These are phyloP conservation scores for Anguilla marmorata DNA, from an alignment of 2,797 vertebrate species.

Conservation along the genomic window DNA sequence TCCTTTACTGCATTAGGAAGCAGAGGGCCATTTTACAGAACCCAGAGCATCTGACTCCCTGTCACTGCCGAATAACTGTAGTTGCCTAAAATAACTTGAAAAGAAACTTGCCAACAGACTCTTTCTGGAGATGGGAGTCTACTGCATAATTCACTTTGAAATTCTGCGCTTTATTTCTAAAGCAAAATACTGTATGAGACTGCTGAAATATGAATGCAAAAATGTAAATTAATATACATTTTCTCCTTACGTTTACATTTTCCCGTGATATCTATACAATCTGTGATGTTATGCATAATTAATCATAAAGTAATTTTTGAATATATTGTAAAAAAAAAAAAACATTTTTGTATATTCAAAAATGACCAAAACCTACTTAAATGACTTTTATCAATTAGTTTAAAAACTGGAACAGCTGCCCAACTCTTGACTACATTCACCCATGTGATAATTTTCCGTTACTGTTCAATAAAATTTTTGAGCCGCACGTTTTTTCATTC, in stretches of 20 bases:
- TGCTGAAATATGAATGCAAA: not conserved
- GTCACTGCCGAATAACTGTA: not conserved
- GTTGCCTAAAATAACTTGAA: not conserved
- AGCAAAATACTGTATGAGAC: not conserved
- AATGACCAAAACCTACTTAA: not conserved
- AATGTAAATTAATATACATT: not conserved
- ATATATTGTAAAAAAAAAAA: not conserved
- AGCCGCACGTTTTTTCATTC: not conserved
- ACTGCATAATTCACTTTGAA: slow-evolving; percentile 9
- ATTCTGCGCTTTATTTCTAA: not conserved
- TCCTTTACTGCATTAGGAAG: not conserved
- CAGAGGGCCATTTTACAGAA: not conserved
- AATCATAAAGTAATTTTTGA: not conserved
- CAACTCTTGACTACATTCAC: not conserved
- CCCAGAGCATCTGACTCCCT: not conserved
- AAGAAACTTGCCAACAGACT: not conserved
- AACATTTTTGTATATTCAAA: not conserved
- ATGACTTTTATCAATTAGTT: not conserved
- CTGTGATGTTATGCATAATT: not conserved
- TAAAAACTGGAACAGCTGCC: not conserved
- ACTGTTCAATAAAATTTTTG: not conserved
- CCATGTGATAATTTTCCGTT: not conserved
- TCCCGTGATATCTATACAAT: not conserved
- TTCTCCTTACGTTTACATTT: not conserved
- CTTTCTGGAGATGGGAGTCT: not conserved